These are phyloP conservation scores for Zygothrica quintamaculata DNA, from an alignment of 2,888 invertebrate species.

Conservation along the genomic window DNA sequence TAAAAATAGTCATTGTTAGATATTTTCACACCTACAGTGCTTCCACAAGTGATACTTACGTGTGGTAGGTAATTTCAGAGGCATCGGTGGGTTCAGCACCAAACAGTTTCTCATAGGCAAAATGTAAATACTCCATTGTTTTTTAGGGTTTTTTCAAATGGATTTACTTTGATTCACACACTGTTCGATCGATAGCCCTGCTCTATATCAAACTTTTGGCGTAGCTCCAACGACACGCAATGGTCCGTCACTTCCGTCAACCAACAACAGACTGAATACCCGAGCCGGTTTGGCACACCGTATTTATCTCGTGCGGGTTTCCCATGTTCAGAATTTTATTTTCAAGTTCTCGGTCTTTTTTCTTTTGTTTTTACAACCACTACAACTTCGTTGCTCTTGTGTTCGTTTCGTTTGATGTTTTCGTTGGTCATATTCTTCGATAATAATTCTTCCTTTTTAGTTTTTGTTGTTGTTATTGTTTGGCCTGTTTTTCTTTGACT, in stretches of 20 bases:
- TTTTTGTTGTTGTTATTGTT: slow-evolving; percentile 9
- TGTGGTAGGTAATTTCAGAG: slow-evolving; percentile 39
- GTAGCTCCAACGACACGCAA: neutral
- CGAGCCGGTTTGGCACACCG: slow-evolving; percentile 57
- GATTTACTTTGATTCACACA: slow-evolving; percentile 18
- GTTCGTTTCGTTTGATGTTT: slow-evolving; percentile 29
- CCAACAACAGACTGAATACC: slow-evolving; percentile 57
- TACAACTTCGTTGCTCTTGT: slow-evolving; percentile 44
- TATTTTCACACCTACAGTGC: slow-evolving; percentile 15
- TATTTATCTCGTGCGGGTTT: slow-evolving; percentile 52
- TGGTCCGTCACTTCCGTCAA: slow-evolving; percentile 57
- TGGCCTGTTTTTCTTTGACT: slow-evolving; percentile 15
- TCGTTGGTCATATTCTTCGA: slow-evolving; percentile 22
- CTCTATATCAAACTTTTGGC: slow-evolving; percentile 40
- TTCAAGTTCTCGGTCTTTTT: slow-evolving; percentile 14
- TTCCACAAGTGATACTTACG: slow-evolving; percentile 50
- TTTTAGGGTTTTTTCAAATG: slow-evolving; percentile 34
- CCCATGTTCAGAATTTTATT: slow-evolving; percentile 51
- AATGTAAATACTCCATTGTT: slow-evolving; percentile 75
- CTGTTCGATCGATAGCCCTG: slow-evolving; percentile 34
- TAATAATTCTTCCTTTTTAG: no score
- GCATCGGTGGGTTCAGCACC: slow-evolving; percentile 37
- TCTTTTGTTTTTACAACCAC: slow-evolving; percentile 6
- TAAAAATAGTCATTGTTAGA: slow-evolving; percentile 5
- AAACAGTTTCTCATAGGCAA: slow-evolving; percentile 66